Base-by-base conservation (phyloP, 1,140 invertebrate species). In the Anastrepha ludens region DNA sequence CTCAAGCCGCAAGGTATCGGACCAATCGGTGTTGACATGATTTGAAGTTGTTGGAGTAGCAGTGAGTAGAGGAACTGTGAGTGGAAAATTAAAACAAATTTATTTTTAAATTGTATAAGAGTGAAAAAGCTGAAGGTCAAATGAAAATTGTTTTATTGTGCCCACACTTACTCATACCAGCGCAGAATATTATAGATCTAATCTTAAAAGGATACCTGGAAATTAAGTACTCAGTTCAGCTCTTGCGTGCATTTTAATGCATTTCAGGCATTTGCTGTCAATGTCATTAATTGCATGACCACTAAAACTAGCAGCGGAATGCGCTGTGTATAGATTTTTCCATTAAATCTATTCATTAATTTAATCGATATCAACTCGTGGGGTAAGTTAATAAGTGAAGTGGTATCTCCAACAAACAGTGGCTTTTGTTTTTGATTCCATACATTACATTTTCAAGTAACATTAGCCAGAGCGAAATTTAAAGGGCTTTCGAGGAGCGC, bases 1-100 rank as follows among this genome's bases (percentile, higher is more conserved):
- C 17, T 81, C n/a, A 81, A 81, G 55, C 17, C 55, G 9, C 74
- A 81, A 1, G 86, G 86, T 47, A 62, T 44, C 7, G 86, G 86
- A 0, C 86, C 86, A 65, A 86, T 29, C 65, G 86, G 86, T n/a
- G 59, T 17, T 47, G 13, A 64, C 64, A 65, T 62, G 29, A 15
- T 41, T 86, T 15, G 8, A 15, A 65, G 3, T 29, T 55, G 7
- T 9, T 55, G 3, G 15, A 17, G 11, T 3, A 44, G 13, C 2
- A 81, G 13, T 20, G 11, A 74, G 13, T 74, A 29, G 29, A 29
- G 4, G 11, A 17, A 17, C 44, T 74, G 70, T 74, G 44, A 2
- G 39, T 44, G 44, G 1, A 67, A 41, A 41, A 29, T 29, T 11
- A 64, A 67, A 41, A 13, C 11, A 11, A 67, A 67, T 13, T 2